Conservation (phyloP, 2,797 vertebrate species). For the Gouania willdenowi region DNA sequence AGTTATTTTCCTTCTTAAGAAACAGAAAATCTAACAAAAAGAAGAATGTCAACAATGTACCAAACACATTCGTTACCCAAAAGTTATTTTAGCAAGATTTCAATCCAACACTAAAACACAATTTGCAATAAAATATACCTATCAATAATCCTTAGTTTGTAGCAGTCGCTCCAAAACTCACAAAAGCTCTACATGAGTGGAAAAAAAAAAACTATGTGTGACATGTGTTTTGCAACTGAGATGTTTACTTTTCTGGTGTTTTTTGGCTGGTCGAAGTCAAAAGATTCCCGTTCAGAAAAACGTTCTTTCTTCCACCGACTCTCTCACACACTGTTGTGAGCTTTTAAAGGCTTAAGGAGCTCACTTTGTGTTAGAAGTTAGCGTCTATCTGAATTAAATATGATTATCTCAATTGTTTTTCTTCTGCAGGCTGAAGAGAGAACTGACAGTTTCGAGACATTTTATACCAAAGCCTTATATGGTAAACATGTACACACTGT, state of each 20-base stretch:
- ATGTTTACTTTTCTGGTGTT: conserved; percentile 19
- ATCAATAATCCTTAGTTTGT: conserved; percentile 6
- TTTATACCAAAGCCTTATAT: conserved; percentile 22
- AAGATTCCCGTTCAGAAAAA: too few species aligned
- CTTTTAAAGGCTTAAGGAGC: conserved; percentile 45
- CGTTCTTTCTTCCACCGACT: conserved; percentile 42
- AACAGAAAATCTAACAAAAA: conserved; percentile 16
- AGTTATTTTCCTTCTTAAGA: conserved; percentile 7
- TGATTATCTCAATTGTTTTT: conserved; percentile 28
- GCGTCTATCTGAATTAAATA: conserved; percentile 45
- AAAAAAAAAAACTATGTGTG: conserved; percentile 25
- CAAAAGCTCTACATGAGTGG: conserved; percentile 12
- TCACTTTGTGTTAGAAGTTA: conserved; percentile 47
- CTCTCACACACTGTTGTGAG: conserved; percentile 34
- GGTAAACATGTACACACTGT: conserved; percentile 7
- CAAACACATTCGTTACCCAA: conserved; percentile 2
- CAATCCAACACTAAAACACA: conserved; percentile 12
- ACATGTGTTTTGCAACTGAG: conserved; percentile 20
- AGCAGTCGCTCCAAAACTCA: neutral
- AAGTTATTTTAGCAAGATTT: neutral
- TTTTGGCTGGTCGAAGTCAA: conserved; percentile 33
- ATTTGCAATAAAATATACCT: conserved; percentile 4
- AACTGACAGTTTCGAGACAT: conserved; percentile 16
- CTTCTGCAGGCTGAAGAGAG: conserved; percentile 25
- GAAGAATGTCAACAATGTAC: conserved; percentile 12